Conservation (phyloP, 2,888 invertebrate genomes). For the Germaria angustata region DNA sequence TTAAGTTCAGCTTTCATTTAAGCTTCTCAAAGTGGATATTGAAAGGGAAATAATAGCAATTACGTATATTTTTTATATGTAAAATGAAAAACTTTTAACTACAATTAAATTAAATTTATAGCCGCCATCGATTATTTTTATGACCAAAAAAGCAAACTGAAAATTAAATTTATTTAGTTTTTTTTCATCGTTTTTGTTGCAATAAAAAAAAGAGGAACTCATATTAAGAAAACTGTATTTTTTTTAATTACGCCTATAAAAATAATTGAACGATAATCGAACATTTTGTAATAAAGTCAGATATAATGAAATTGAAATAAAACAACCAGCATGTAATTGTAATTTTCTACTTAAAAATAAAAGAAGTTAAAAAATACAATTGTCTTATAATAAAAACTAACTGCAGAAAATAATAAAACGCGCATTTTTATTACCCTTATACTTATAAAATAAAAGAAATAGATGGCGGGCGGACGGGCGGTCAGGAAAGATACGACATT, state of each 20-base stretch:
- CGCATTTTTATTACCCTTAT: constrained; percentile 45
- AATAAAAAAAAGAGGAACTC: constrained; percentile 46
- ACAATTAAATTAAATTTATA: constrained; percentile 57
- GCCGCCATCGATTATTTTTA: constrained; percentile 49
- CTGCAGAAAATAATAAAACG: constrained; percentile 14
- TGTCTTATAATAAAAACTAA: constrained; percentile 47
- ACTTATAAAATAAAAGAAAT: background rate
- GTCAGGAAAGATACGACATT: background rate
- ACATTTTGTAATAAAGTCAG: constrained; percentile 5
- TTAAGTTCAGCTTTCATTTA: background rate
- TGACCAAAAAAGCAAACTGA: constrained; percentile 8
- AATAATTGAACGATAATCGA: constrained; percentile 28
- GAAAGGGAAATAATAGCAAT: background rate
- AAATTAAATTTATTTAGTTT: background rate
- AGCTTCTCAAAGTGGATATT: background rate
- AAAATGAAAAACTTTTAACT: constrained; percentile 44
- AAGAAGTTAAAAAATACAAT: constrained; percentile 6
- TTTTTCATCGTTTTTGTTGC: background rate
- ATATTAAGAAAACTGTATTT: constrained; percentile 38
- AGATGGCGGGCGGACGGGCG: background rate
- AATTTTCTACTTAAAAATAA: constrained; percentile 9
- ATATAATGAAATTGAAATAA: constrained; percentile 35
- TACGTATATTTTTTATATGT: background rate
- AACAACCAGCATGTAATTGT: constrained; percentile 57
- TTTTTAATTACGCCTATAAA: constrained; percentile 63